phyloP scores from a whole-genome alignment of 2,113 vertebrate genomes.

The Osmerus mordax region DNA sequence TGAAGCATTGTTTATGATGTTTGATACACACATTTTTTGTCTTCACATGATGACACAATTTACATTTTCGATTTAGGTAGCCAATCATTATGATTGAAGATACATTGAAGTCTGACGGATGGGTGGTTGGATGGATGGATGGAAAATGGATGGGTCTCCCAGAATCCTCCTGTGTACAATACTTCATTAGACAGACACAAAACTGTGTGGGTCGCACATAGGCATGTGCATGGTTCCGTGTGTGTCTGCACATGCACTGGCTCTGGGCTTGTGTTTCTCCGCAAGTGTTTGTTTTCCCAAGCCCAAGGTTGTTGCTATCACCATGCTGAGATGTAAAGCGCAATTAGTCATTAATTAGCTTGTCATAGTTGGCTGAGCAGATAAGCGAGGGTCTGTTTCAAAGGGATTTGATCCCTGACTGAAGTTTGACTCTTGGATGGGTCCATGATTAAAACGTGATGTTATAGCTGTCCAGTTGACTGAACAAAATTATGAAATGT shows the following conservation, averaged over 20 bases:
- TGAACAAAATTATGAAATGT: too few species aligned
- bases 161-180: too few species aligned
- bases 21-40: too few species aligned
- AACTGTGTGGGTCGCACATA: background rate
- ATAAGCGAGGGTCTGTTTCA: constrained; percentile 36
- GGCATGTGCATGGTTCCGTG: background rate
- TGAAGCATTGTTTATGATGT: too few species aligned
- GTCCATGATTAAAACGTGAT: constrained; percentile 3
- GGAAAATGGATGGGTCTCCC: too few species aligned
- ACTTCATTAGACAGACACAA: background rate
- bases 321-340: constrained; percentile 31
- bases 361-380: constrained; percentile 36
- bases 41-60: too few species aligned
- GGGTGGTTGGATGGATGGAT: too few species aligned
- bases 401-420: constrained; percentile 21
- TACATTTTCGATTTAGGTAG: too few species aligned
- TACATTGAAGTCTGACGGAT: too few species aligned
- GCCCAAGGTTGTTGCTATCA: constrained; percentile 41
- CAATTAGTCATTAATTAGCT: constrained; percentile 49
- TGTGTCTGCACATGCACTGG: constrained; percentile 10
- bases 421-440: background rate
- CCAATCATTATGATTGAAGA: too few species aligned
- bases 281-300: constrained; percentile 27
- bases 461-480: constrained; percentile 6
- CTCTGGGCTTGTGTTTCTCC: background rate